phyloP scores from a whole-genome alignment of 1,140 invertebrate species.

The Drosophila ironensis region DNA sequence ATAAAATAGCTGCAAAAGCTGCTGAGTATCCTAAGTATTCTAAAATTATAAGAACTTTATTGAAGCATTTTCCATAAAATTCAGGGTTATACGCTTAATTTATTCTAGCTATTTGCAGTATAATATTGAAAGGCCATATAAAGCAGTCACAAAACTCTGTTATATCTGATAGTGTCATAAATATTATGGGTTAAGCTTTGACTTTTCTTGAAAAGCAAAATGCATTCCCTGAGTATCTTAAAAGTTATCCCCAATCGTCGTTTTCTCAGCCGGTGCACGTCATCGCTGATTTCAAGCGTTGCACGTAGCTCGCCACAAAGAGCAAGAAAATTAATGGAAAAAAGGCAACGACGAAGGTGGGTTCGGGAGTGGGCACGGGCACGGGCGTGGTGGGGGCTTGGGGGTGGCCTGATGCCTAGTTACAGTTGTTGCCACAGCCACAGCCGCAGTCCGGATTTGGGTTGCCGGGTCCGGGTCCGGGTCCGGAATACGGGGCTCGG shows the following conservation, averaged over 20 bases:
- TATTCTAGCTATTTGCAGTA: no score
- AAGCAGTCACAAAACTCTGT: no score
- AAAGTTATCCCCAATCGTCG: conserved; percentile 17
- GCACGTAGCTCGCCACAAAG: conserved; percentile 47
- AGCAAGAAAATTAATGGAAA: conserved; percentile 39
- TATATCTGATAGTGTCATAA: no score
- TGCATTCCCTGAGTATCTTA: background rate
- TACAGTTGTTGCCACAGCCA: conserved; percentile 48
- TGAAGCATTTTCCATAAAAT: no score
- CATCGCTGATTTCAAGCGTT: conserved; percentile 39
- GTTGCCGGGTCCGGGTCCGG: background rate
- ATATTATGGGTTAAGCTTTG: no score
- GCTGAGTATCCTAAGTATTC: no score
- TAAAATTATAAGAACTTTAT: no score
- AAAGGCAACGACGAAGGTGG: background rate
- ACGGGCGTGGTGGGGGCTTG: background rate
- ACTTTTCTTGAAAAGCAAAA: no score
- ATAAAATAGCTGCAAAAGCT: no score
- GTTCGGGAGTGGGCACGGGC: no score
- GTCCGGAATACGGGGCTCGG: background rate
- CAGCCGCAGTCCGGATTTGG: conserved; percentile 9
- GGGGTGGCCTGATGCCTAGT: conserved; percentile 38
- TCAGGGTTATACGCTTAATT: no score
- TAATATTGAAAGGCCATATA: no score
- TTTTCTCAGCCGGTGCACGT: conserved; percentile 38